Evolutionary conservation across 2,888 invertebrate genomes (phyloP).

Genomic region (Sialis lutaria): DNA sequence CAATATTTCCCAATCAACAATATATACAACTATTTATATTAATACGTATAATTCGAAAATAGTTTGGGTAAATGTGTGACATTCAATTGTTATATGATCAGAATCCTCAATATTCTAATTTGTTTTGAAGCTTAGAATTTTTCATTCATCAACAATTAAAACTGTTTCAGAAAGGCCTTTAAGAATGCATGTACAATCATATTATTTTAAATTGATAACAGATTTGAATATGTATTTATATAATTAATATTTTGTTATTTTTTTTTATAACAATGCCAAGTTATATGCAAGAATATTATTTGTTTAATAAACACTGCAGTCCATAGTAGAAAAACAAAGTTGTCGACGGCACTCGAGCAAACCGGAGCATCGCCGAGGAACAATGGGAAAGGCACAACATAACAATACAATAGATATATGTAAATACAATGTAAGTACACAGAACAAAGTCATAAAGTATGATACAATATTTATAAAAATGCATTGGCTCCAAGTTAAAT

Average conservation of each 20-base stretch:
- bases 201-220: not conserved
- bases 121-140: not conserved
- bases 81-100: not conserved
- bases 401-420: not conserved
- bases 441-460: too few relatives aligned
- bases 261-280: not conserved
- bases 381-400: slow-evolving; percentile 2
- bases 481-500: too few relatives aligned
- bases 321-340: slow-evolving; percentile 1
- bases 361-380: not conserved
- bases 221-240: not conserved
- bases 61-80: not conserved
- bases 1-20: not conserved
- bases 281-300: not conserved
- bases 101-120: not conserved
- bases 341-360: not conserved
- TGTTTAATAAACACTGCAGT: slow-evolving; percentile 1
- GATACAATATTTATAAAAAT: too few relatives aligned
- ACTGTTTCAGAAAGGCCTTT: slow-evolving; percentile 4
- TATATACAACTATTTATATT: not conserved
- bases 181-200: slow-evolving; percentile 5
- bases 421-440: too few relatives aligned
- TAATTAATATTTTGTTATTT: slow-evolving; percentile 1
- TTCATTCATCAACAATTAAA: not conserved
- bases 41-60: not conserved